Conservation (phyloP, 1,140 invertebrate species). For the Rhopalosiphum padi region DNA sequence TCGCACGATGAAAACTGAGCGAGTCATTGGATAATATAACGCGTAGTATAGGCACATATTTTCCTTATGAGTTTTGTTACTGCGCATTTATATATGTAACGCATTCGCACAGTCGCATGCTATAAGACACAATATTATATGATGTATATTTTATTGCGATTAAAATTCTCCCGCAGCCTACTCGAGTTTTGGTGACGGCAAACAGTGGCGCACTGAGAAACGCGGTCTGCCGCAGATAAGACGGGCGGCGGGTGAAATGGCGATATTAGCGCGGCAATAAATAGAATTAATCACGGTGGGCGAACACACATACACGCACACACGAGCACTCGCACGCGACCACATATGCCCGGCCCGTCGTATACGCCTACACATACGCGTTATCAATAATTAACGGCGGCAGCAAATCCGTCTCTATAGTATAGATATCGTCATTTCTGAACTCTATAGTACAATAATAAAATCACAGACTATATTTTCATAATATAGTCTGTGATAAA, state of each 20-base stretch:
- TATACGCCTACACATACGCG: background rate
- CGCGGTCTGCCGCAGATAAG: conserved; percentile 54
- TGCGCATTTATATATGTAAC: background rate
- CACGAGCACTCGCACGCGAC: no score
- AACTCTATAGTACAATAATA: background rate
- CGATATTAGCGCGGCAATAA: conserved; percentile 50
- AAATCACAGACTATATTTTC: no score
- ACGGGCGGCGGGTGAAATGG: background rate
- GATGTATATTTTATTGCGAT: conserved; percentile 45
- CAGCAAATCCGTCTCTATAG: background rate
- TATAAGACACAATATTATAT: background rate
- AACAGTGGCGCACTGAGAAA: conserved; percentile 32
- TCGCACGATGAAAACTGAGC: background rate
- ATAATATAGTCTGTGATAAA: no score
- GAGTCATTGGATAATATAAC: background rate
- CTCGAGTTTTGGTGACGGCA: conserved; percentile 23
- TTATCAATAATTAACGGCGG: conserved; percentile 34
- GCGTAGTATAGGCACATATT: background rate
- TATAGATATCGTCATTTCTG: background rate
- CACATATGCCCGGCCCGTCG: background rate
- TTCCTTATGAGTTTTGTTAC: background rate
- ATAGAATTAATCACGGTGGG: conserved; percentile 57
- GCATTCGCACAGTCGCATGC: background rate
- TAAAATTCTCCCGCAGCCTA: conserved; percentile 38
- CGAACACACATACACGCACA: conserved; percentile 11